These are phyloP conservation scores for Chrysina gloriosa DNA, from an alignment of 2,888 invertebrate genomes.

Conservation along the genomic window DNA sequence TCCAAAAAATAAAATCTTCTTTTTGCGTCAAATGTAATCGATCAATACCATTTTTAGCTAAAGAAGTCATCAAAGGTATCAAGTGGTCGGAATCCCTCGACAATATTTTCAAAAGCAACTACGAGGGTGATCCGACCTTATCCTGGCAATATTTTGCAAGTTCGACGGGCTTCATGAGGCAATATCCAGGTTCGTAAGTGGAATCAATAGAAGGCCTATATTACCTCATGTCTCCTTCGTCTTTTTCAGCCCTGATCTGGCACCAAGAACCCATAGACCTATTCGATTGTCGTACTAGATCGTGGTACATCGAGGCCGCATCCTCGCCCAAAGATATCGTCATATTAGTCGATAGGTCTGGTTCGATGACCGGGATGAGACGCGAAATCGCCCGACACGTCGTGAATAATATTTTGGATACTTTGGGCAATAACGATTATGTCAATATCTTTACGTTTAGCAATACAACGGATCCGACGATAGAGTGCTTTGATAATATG, in stretches of 20 bases:
- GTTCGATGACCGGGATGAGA: conserved; percentile 76
- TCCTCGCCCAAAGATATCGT: conserved; percentile 95
- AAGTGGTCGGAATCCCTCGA: conserved; percentile 96
- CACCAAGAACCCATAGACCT: conserved; percentile 84
- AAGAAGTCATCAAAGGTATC: conserved; percentile 90
- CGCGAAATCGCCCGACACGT: conserved; percentile 92
- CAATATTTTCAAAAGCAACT: conserved; percentile 88
- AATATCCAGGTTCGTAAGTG: conserved; percentile 83
- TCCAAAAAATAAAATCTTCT: too few species aligned
- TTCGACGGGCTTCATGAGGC: conserved; percentile 95
- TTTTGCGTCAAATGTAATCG: too few species aligned
- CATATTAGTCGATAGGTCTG: conserved; percentile 75
- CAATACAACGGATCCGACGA: conserved; percentile 81
- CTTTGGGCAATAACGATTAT: conserved; percentile 97
- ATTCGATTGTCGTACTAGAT: conserved; percentile 93
- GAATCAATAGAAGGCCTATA: neutral
- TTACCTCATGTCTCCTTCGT: neutral
- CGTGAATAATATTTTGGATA: conserved; percentile 91
- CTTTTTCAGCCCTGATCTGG: conserved; percentile 79
- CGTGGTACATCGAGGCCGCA: conserved; percentile 98
- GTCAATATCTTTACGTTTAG: conserved; percentile 96
- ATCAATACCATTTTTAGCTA: too few species aligned
- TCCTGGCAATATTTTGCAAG: conserved; percentile 99
- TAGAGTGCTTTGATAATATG: conserved; percentile 89
- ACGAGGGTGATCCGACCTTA: conserved; percentile 85